Evolutionary conservation across 2,113 vertebrate genomes (phyloP).

Genomic region (Anas platyrhynchos): DNA sequence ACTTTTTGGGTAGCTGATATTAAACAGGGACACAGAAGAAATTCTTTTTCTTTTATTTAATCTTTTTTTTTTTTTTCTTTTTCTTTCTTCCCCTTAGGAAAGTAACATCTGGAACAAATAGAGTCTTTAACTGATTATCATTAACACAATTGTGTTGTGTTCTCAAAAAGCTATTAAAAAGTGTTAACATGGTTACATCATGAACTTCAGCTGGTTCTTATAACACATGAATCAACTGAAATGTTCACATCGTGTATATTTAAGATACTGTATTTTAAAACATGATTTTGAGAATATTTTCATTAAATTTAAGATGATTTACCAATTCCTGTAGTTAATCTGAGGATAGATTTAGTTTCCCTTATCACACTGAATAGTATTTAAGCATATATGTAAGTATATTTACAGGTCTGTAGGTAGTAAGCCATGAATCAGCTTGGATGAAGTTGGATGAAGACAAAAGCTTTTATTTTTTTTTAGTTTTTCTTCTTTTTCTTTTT

Average conservation of each 20-base stretch:
- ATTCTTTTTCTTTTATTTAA: not conserved
- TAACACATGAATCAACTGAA: slow-evolving; percentile 66
- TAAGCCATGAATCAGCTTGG: not conserved
- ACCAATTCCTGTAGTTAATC: not conserved
- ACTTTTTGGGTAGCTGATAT: slow-evolving; percentile 36
- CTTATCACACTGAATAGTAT: not conserved
- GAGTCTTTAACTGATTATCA: slow-evolving; percentile 68
- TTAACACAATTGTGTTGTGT: slow-evolving; percentile 59
- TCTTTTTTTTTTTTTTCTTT: not conserved
- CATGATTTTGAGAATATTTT: not conserved
- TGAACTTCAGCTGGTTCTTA: slow-evolving; percentile 73
- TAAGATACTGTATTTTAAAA: slow-evolving; percentile 41
- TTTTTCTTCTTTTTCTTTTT: not conserved
- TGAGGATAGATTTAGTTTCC: not conserved
- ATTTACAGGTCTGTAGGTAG: not conserved
- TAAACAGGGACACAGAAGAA: slow-evolving; percentile 35
- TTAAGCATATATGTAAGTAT: not conserved
- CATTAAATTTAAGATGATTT: slow-evolving; percentile 9
- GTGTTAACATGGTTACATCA: slow-evolving; percentile 75
- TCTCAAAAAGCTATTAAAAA: slow-evolving; percentile 76
- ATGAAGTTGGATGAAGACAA: not conserved
- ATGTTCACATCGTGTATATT: slow-evolving; percentile 44
- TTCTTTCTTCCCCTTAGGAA: not conserved
- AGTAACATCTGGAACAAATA: slow-evolving; percentile 76
- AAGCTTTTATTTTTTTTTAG: not conserved